phyloP scores from a whole-genome alignment of 2,797 vertebrate species.

The Sebastes hopkinsi region DNA sequence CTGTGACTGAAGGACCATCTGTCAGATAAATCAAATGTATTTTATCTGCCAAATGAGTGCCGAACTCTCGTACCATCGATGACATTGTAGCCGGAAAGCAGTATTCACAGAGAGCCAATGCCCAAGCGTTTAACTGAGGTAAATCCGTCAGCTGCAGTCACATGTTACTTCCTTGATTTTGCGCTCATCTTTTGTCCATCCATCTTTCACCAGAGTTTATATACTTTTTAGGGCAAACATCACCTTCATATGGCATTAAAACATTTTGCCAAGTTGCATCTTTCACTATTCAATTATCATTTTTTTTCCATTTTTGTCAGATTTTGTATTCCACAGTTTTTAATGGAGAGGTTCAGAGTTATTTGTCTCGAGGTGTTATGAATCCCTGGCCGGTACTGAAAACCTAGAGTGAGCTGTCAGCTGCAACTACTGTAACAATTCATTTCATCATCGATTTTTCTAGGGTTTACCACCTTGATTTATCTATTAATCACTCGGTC shows the following conservation, averaged over 20 bases:
- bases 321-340: not conserved
- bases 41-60: slow-evolving; percentile 30
- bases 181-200: not conserved
- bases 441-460: not conserved
- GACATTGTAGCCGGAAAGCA: slow-evolving; percentile 16
- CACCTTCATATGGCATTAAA: not conserved
- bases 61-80: not conserved
- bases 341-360: not conserved
- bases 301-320: not conserved
- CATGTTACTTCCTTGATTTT: not conserved
- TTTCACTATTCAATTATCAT: not conserved
- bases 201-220: not conserved
- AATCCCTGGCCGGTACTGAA: not conserved
- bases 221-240: not conserved
- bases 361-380: not conserved
- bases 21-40: slow-evolving; percentile 25
- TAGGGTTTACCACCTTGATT: not conserved
- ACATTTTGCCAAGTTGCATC: not conserved
- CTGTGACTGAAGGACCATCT: slow-evolving; percentile 23
- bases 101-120: not conserved
- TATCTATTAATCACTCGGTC: not conserved
- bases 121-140: not conserved
- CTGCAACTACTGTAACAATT: too few relatives aligned
- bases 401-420: not conserved
- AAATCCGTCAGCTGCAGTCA: not conserved